Conservation (phyloP, 2,888 invertebrate genomes). For the Eubasilissa splendida region DNA sequence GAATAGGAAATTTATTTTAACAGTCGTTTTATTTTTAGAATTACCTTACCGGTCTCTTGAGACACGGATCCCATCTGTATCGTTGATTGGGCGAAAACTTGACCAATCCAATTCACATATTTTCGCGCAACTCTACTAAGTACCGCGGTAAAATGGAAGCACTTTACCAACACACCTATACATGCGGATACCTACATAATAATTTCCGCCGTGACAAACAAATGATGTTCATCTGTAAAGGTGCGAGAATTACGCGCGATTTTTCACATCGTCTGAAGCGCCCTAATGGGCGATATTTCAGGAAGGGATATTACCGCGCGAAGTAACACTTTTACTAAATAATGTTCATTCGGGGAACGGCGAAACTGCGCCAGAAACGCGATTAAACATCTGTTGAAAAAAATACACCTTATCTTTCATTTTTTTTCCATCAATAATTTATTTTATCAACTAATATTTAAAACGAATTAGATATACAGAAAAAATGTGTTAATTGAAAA, state of each 20-base stretch:
- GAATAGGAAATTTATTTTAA: too few species aligned
- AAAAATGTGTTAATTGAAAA: too few species aligned
- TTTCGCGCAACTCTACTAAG: too few species aligned
- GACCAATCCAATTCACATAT: too few species aligned
- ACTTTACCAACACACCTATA: background rate
- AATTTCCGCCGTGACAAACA: conserved; percentile 11
- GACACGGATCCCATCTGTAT: too few species aligned
- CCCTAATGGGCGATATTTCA: conserved; percentile 23
- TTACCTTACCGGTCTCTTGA: too few species aligned
- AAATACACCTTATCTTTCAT: too few species aligned
- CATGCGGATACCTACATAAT: background rate
- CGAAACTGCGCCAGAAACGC: conserved; percentile 5
- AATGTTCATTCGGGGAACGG: conserved; percentile 9
- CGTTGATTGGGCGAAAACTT: too few species aligned
- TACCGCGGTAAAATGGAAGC: background rate
- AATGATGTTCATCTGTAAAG: conserved; percentile 25
- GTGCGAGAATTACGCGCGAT: conserved; percentile 19
- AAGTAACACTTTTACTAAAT: conserved; percentile 1
- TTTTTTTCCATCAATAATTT: too few species aligned
- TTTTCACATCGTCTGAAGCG: conserved; percentile 9
- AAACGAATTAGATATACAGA: too few species aligned
- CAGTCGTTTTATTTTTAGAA: too few species aligned
- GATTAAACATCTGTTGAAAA: conserved; percentile 14
- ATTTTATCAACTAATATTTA: too few species aligned
- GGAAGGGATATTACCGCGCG: conserved; percentile 6